These are phyloP conservation scores for Zaprionus bogoriensis DNA, from an alignment of 2,888 invertebrate species.

Conservation along the genomic window DNA sequence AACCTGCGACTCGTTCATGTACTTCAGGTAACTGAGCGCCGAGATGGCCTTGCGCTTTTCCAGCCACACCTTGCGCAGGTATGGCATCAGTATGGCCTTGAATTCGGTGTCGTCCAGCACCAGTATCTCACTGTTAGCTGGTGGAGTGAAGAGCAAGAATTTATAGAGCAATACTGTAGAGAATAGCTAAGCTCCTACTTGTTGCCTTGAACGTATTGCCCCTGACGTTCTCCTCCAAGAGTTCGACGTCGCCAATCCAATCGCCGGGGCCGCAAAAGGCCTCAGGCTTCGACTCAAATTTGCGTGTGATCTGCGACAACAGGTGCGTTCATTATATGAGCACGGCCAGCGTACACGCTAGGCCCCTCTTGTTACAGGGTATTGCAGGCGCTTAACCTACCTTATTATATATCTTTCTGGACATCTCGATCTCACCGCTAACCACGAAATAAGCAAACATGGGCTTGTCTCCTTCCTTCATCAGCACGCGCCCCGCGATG, in stretches of 20 bases:
- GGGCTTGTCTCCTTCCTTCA: conserved; percentile 86
- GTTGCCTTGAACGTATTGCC: conserved; percentile 55
- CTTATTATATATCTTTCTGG: conserved; percentile 69
- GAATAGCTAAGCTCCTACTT: too few species aligned
- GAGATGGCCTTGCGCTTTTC: conserved; percentile 73
- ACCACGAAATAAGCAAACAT: conserved; percentile 87
- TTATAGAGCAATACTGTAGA: background rate
- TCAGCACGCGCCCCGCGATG: conserved; percentile 85
- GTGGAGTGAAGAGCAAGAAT: too few species aligned
- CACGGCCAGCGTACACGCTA: background rate
- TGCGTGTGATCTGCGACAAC: conserved; percentile 25
- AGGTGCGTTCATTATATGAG: background rate
- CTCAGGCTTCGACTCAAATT: conserved; percentile 44
- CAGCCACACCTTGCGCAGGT: conserved; percentile 75
- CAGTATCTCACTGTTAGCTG: conserved; percentile 88
- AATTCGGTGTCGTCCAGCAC: conserved; percentile 86
- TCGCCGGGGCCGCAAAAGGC: conserved; percentile 78
- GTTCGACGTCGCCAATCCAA: conserved; percentile 74
- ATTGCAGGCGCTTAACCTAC: conserved; percentile 6
- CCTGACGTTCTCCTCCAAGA: conserved; percentile 58
- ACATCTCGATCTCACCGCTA: conserved; percentile 84
- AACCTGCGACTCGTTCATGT: conserved; percentile 74
- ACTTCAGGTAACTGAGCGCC: conserved; percentile 78
- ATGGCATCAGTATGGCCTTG: conserved; percentile 64
- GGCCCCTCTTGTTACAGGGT: background rate